Base-by-base conservation (phyloP, 2,113 vertebrate genomes). In the Carassius auratus region DNA sequence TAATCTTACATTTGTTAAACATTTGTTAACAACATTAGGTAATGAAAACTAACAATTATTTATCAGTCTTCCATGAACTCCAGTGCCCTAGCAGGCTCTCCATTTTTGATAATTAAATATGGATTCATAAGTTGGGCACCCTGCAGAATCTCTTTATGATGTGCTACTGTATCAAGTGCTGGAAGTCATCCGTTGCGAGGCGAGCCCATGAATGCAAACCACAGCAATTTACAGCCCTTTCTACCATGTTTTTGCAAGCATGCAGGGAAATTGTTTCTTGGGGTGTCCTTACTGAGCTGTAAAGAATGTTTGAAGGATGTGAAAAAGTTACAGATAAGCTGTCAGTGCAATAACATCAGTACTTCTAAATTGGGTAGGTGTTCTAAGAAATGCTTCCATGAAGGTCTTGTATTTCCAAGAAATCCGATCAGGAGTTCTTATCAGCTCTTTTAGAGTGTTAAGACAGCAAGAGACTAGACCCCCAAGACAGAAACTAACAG, bases 51-150 rank as follows among this genome's bases (percentile, higher is more conserved):
- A 42, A 42, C 7, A 8, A 42, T 7, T 42, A 42, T 30, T 30
- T 30, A 30, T 30, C 30, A 30, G 30, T 30, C 87, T 87, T 84
- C 23, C 2, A 17, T 88, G 84, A 85, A 87, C 85, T 77, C 36
- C 17, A 66, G 26, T 59, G 83, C 36, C 79, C 75, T 83, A 84
- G 83, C 85, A 79, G 79, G 87, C 66, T 75, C 69, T 90, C 82
- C 48, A 15, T 86, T 88, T 88, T 76, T 87, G 84, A 23, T 87
- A 85, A 90, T 90, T 90, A 90, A 90, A 90, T 87, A 90, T 87
- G 81, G 42, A 90, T 90, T 76, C 79, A 82, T 81, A 86, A 87
- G 30, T 30, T 30, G 30, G 30, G 80, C 13, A 33, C 88, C 36
- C 74, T 76, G 55, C 33, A 52, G 85, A 55, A n/a, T 82, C 55